Evolutionary conservation across 2,113 vertebrate genomes (phyloP).

Genomic region (Apeltes quadracus): DNA sequence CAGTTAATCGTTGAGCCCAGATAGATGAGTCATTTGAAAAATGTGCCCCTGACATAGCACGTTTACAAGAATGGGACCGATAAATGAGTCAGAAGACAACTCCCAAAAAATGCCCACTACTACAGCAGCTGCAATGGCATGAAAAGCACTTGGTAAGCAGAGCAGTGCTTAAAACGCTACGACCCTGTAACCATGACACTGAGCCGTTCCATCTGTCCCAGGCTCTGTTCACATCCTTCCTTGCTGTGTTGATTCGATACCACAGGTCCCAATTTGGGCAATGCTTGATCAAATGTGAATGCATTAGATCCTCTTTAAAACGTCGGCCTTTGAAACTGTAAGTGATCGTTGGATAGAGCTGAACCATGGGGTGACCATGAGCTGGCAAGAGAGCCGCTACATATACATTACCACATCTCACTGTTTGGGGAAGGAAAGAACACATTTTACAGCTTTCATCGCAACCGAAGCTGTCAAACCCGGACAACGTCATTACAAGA

Average conservation of each 20-base stretch:
- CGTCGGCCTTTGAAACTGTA: conserved; percentile 34
- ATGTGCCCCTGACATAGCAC: neutral
- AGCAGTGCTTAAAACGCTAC: neutral
- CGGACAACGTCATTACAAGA: neutral
- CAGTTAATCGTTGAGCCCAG: neutral
- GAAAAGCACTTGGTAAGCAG: neutral
- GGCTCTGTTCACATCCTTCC: conserved; percentile 3
- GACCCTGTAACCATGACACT: neutral
- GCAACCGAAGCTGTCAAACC: conserved; percentile 1
- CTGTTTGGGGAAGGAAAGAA: neutral
- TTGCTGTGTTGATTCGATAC: conserved; percentile 12
- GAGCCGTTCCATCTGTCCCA: neutral
- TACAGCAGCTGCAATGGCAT: neutral
- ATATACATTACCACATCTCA: conserved; percentile 1
- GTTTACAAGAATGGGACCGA: neutral
- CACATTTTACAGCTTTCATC: conserved; percentile 17
- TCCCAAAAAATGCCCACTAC: too few species aligned
- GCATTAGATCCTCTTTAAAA: conserved; percentile 29
- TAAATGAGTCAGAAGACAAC: too few species aligned
- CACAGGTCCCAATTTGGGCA: conserved; percentile 33
- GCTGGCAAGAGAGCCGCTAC: neutral
- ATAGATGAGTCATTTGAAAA: too few species aligned
- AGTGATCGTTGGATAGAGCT: conserved; percentile 38
- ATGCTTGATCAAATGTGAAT: conserved; percentile 19
- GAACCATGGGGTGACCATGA: conserved; percentile 27